A percentile compares a stretch with the other conserved stretches of the same genome.
These are phyloP conservation scores for Harpegnathos saltator DNA, from an alignment of 1,140 invertebrate species.

Conservation along the genomic window DNA sequence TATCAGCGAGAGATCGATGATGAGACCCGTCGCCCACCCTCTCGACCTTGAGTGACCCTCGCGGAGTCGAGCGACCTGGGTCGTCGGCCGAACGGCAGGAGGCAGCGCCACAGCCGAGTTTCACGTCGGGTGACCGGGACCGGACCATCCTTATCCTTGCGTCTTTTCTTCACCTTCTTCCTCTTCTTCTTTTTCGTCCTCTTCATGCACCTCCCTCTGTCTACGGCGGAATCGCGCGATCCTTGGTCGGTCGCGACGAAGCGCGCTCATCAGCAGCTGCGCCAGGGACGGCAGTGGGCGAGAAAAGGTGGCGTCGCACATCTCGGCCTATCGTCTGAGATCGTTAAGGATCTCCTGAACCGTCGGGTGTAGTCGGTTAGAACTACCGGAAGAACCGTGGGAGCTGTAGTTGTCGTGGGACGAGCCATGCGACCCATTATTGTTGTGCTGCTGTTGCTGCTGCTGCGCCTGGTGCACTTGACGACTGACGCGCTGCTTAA, in stretches of 20 bases:
- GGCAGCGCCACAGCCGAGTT: slow-evolving; percentile 45
- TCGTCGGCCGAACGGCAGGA: slow-evolving; percentile 30
- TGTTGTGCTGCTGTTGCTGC: slow-evolving; percentile 72
- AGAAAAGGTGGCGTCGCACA: slow-evolving; percentile 63
- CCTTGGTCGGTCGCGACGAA: background rate
- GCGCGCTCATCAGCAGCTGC: background rate
- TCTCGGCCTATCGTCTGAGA: slow-evolving; percentile 71
- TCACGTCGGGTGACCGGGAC: slow-evolving; percentile 48
- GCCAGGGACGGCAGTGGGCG: background rate
- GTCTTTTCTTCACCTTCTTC: too few relatives aligned
- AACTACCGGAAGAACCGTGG: slow-evolving; percentile 74
- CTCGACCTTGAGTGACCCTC: slow-evolving; percentile 36
- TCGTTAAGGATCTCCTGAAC: slow-evolving; percentile 64
- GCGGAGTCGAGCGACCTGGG: background rate
- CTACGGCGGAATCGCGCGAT: background rate
- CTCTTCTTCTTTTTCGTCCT: too few relatives aligned
- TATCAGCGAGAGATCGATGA: slow-evolving; percentile 55
- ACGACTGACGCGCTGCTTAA: slow-evolving; percentile 53
- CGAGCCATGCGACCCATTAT: slow-evolving; percentile 60
- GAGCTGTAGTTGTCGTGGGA: slow-evolving; percentile 77
- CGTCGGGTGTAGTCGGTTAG: slow-evolving; percentile 66
- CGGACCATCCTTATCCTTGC: slow-evolving; percentile 43
- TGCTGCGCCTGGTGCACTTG: slow-evolving; percentile 49
- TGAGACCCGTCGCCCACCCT: slow-evolving; percentile 30
- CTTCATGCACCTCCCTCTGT: slow-evolving; percentile 11